Percentiles rank a stretch among this genome's conserved stretches.
Conservation (phyloP, 2,113 vertebrate genomes). For the Pelvicachromis taeniatus region DNA sequence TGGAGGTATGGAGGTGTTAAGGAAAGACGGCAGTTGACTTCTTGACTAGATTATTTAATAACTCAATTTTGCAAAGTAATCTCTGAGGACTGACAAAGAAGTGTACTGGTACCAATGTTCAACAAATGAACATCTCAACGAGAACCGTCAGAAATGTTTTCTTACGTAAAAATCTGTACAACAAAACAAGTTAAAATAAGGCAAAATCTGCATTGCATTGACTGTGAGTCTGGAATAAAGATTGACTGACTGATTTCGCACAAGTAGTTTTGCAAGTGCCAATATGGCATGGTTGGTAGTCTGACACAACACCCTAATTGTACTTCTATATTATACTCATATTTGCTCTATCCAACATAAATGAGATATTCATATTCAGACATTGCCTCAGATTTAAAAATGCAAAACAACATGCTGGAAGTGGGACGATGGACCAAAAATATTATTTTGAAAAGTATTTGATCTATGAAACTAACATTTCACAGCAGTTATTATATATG, state of each 20-base stretch:
- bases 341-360: not conserved
- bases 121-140: not conserved
- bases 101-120: not conserved
- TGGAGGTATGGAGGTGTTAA: not conserved
- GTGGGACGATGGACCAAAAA: not conserved
- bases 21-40: not conserved
- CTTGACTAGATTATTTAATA: not conserved
- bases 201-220: fast-evolving
- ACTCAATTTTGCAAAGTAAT: not conserved
- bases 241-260: not conserved
- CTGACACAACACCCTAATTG: fast-evolving
- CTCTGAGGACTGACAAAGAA: not conserved
- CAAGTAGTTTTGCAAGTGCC: not conserved
- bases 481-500: not conserved
- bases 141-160: not conserved
- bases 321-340: fast-evolving
- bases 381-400: not conserved
- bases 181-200: not conserved
- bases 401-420: not conserved
- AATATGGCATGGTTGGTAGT: not conserved
- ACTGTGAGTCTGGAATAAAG: not conserved
- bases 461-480: not conserved
- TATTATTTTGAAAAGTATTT: not conserved
- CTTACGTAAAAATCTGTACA: not conserved
- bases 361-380: not conserved